Evolutionary conservation across 2,797 vertebrate genomes (phyloP), one percentile per base, ranked within the genome.

Genomic region (Gephyroberyx darwinii): DNA sequence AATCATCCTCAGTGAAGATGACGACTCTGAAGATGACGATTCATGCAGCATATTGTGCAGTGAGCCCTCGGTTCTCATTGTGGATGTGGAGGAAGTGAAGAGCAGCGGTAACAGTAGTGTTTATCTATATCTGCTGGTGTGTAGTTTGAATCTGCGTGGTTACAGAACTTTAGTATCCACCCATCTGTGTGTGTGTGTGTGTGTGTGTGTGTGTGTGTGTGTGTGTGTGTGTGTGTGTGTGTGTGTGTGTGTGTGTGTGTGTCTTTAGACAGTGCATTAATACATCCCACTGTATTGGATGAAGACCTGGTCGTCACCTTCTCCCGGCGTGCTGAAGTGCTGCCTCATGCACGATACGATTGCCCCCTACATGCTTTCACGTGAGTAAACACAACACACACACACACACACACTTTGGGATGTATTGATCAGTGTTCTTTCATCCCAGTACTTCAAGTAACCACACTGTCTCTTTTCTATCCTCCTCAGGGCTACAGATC

Each of bases 271-370:
- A 7, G 7, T 1, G 14, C 4, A 2, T 20, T 65, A 3, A 26
- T 26, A 26, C 0, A 83, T 50, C 20, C 50, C 51, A 72, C 47
- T 16, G 14, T 64, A 8, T 6, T 87, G 74, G 92, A 93, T 22
- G 94, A 94, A 62, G 94, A 95, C 67, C 75, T 97, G 20, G 80
- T 95, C 1, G 92, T 97, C 0, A 96, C 95, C 2, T 96, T 91
- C 86, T 93, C 92, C 5, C 95, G 90, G 17, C 89, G 83, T 1
- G 94, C 92, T 0, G 84, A 91, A 1, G 92, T 96, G 65, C 90
- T 96, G 86, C 95, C 96, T 54, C 96, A 97, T 0, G 96, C 95
- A 0, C 89, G 96, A 80, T 94, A 95, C 0, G 95, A 98, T 88
- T 97, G 96, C 45, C 86, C 84, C 26, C 54, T 65, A 0, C 87